Percentiles rank a stretch among this genome's conserved stretches.
Conservation (phyloP, 1,140 invertebrate species). For the Melanaphis sacchari region DNA sequence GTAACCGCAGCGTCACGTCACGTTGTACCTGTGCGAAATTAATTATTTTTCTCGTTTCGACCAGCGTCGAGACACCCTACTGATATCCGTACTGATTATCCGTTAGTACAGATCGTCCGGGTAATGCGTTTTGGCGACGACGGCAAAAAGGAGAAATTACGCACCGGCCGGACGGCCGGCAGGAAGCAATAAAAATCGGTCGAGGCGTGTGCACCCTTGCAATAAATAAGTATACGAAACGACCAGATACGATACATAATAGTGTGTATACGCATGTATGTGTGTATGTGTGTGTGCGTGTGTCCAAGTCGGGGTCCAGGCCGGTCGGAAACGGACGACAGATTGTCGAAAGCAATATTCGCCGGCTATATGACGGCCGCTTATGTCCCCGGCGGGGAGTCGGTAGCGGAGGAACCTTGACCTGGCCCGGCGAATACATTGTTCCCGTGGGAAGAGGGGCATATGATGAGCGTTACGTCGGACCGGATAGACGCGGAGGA, state of each 20-base stretch:
- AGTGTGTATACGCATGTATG: no score
- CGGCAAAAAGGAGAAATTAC: background rate
- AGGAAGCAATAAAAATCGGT: background rate
- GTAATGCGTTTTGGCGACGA: background rate
- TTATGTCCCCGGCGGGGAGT: background rate
- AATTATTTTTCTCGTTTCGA: background rate
- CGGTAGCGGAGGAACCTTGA: constrained; percentile 2
- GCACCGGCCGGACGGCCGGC: background rate
- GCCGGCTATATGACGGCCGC: background rate
- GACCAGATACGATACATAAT: background rate
- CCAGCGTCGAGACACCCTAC: background rate
- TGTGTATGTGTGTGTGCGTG: background rate
- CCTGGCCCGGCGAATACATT: constrained; percentile 31
- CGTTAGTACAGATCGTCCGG: background rate
- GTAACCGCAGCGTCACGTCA: no score
- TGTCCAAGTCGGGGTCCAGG: constrained; percentile 4
- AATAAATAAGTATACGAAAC: constrained; percentile 27
- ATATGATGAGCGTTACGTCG: constrained; percentile 48
- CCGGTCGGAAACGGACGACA: constrained; percentile 49
- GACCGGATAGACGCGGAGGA: constrained; percentile 51
- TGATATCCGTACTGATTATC: background rate
- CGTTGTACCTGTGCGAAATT: background rate
- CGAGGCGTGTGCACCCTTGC: background rate
- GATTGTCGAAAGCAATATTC: constrained; percentile 40
- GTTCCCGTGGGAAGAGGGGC: constrained; percentile 56